Base-by-base conservation (phyloP, 2,113 vertebrate genomes). In the Ophiodon elongatus region DNA sequence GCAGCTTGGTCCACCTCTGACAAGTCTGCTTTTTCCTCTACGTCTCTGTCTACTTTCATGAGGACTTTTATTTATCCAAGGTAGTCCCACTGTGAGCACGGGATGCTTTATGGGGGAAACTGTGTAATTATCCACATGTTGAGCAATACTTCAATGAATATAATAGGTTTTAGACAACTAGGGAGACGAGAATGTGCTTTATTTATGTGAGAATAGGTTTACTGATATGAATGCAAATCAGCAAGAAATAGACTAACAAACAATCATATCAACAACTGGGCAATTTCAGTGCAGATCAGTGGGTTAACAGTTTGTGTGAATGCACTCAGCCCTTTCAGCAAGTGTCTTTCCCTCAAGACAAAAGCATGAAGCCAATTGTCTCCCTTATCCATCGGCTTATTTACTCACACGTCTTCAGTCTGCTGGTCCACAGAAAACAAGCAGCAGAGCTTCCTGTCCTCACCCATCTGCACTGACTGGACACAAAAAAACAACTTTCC, bases 371-470 rank as follows among this genome's bases (percentile, higher is more conserved):
- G n/a, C n/a, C 80, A 60, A 9, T 41, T 37, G n/a, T n/a, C 31
- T 67, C 39, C n/a, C 23, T 9, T 14, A 45, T 60, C 67, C 72
- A 65, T 73, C 37, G 21, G 29, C 73, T 67, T 76, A 13, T 41
- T 75, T 62, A 64, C 50, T 50, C 15, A 11, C 15, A 11, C 23
- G 47, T 77, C 19, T 73, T 78, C 52, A 45, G 6, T 71, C 67
- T 77, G 31, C 14, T 59, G 31, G 3, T 69, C n/a, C 45, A 57
- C 39, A 66, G 43, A 73, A 81, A 76, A 83, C 59, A 68, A 85
- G 71, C 69, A 69, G 68, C 72, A 72, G 73, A 6, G 83, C 72
- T 90, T 89, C 89, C 90, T 85, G 85, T 86, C 54, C 43, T 83
- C 60, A 66, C 57, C 19, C 29, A 78, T 80, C 68, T 37, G 4